Evolutionary conservation across 1,140 invertebrate species (phyloP).

Genomic region (Latrodectus geometricus): DNA sequence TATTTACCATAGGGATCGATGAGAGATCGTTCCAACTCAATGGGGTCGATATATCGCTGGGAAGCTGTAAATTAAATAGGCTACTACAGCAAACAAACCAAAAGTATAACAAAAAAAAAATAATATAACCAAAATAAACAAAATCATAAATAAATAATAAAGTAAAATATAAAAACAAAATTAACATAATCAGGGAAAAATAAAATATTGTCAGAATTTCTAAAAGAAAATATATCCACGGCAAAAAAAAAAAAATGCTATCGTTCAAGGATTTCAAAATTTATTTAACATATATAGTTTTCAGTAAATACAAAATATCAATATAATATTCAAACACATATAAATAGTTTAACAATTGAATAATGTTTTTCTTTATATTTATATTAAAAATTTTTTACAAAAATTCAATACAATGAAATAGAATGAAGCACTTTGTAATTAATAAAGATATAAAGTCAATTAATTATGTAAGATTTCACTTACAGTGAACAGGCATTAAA

Average conservation of each 20-base stretch:
- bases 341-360: too few relatives aligned
- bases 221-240: neutral
- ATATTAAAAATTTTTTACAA: too few relatives aligned
- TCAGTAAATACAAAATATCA: too few relatives aligned
- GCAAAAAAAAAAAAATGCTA: neutral
- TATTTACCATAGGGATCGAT: slow-evolving; percentile 59
- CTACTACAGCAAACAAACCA: slow-evolving; percentile 47
- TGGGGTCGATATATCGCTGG: slow-evolving; percentile 36
- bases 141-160: neutral
- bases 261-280: too few relatives aligned
- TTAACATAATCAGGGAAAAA: neutral
- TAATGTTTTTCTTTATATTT: too few relatives aligned
- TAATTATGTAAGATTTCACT: too few relatives aligned
- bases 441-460: too few relatives aligned
- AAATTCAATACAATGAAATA: too few relatives aligned
- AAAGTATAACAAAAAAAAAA: slow-evolving; percentile 12
- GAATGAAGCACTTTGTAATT: too few relatives aligned
- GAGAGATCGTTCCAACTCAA: slow-evolving; percentile 51
- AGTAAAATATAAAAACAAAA: slow-evolving; percentile 22
- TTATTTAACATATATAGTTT: too few relatives aligned
- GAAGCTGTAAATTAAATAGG: slow-evolving; percentile 50
- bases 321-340: too few relatives aligned
- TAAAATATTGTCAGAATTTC: neutral
- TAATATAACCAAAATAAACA: slow-evolving; percentile 17
- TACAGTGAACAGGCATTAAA: too few relatives aligned